Evolutionary conservation across 2,113 vertebrate species (phyloP), one percentile per base, ranked within the genome.

Genomic region (Gambusia holbrooki): DNA sequence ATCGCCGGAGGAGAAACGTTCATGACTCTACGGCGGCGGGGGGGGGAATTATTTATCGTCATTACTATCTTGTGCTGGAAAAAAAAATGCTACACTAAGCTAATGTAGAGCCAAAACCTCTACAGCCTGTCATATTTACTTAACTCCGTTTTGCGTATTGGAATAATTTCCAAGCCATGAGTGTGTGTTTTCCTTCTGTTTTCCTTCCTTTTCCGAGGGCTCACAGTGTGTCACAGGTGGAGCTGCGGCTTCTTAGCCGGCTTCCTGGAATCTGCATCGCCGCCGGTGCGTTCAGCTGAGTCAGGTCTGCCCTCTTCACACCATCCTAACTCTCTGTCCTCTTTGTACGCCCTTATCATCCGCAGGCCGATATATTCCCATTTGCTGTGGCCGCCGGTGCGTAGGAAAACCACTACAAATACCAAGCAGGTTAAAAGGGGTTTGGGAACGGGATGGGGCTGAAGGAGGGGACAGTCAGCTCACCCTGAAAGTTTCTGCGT

Each of bases 31-130:
- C 69, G 33, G 33, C 8, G 32, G 32, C 11, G 0, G 30, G 75
- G 66, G 80, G 14, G 63, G 60, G 74, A 75, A 87, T 85, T 88
- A 86, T 84, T 85, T 85, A 82, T 84, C 73, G 77, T 90, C 63
- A 86, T 81, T 84, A 80, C 83, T 74, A 87, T 76, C 37, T 15
- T 74, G 76, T 72, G 79, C 69, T 67, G 71, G 33, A 10, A 11
- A 2, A 3, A 11, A 3, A 61, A 65, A 69, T 17, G 8, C 58
- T 3, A 3, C 28, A 0, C 73, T 69, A 51, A 77, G 70, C 69
- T 88, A 80, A 80, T 72, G 85, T 73, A 66, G 17, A 35, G 77
- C 58, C 71, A 64, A 37, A 81, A 22, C 69, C 71, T 76, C 42
- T 32, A 76, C 6, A 22, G 45, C 73, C 73, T 15, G 4, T 15